These are phyloP conservation scores for Rhyzopertha dominica DNA, from an alignment of 1,140 invertebrate genomes.

Conservation along the genomic window DNA sequence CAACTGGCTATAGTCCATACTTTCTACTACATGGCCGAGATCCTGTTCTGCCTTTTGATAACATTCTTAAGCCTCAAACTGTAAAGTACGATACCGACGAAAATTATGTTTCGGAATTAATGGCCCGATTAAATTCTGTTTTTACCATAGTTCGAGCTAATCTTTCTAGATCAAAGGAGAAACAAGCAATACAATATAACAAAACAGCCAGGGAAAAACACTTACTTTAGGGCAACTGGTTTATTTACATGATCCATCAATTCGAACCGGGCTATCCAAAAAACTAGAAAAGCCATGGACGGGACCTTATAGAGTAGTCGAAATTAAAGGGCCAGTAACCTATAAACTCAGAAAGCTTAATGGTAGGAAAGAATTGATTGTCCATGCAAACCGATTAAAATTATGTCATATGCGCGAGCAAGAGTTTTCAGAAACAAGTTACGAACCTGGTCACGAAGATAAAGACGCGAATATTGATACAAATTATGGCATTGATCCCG, in stretches of 20 bases:
- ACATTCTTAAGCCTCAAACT: background rate
- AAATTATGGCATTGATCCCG: too few relatives aligned
- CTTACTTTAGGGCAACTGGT: background rate
- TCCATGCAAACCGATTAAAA: constrained; percentile 7
- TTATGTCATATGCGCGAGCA: too few relatives aligned
- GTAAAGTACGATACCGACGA: constrained; percentile 5
- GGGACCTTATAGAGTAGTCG: too few relatives aligned
- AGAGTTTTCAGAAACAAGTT: too few relatives aligned
- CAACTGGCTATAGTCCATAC: constrained; percentile 8
- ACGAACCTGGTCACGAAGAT: too few relatives aligned
- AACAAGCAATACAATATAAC: constrained; percentile 5
- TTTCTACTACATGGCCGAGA: constrained; percentile 8
- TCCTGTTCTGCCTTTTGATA: constrained; percentile 5
- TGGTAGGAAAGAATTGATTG: background rate
- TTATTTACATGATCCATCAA: constrained; percentile 1
- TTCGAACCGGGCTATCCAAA: background rate
- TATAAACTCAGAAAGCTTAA: too few relatives aligned
- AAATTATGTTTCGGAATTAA: constrained; percentile 8
- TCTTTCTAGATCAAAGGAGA: too few relatives aligned
- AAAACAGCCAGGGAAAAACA: background rate
- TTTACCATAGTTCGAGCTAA: background rate
- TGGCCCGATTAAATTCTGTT: background rate
- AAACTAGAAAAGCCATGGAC: background rate
- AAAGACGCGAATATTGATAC: too few relatives aligned
- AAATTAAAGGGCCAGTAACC: too few relatives aligned